phyloP scores from a whole-genome alignment of 2,797 vertebrate species.

The Rhyacichthys aspro region DNA sequence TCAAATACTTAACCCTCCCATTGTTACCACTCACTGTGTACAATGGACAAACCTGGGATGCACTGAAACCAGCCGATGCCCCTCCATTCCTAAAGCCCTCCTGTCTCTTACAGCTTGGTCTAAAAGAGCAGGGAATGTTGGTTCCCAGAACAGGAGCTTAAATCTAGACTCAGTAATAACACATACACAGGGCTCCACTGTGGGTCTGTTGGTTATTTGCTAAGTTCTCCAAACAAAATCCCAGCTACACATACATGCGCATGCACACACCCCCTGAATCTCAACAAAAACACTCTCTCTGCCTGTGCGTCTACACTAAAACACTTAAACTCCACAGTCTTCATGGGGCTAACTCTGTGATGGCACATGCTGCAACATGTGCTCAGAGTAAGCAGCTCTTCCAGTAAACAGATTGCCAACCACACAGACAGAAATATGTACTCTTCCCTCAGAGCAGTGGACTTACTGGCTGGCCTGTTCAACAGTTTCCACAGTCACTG shows the following conservation, averaged over 20 bases:
- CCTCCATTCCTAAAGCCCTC: slow-evolving; percentile 70
- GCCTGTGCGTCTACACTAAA: slow-evolving; percentile 55
- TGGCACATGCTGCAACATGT: slow-evolving; percentile 82
- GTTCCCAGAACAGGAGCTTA: slow-evolving; percentile 75
- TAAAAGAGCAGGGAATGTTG: slow-evolving; percentile 61
- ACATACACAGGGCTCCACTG: slow-evolving; percentile 62
- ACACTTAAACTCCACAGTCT: slow-evolving; percentile 41
- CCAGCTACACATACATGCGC: slow-evolving; percentile 50
- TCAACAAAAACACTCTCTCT: slow-evolving; percentile 62
- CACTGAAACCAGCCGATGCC: slow-evolving; percentile 69
- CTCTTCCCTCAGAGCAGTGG: slow-evolving; percentile 68
- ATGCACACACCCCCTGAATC: slow-evolving; percentile 26
- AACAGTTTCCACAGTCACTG: slow-evolving; percentile 77
- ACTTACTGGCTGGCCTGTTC: slow-evolving; percentile 81
- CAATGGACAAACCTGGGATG: slow-evolving; percentile 74
- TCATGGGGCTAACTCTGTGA: slow-evolving; percentile 49
- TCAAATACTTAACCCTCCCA: slow-evolving; percentile 76
- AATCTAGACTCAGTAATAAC: slow-evolving; percentile 64
- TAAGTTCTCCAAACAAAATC: slow-evolving; percentile 68
- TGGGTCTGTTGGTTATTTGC: slow-evolving; percentile 65
- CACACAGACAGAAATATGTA: slow-evolving; percentile 82
- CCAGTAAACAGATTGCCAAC: slow-evolving; percentile 83
- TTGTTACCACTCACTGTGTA: slow-evolving; percentile 73
- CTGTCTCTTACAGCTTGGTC: slow-evolving; percentile 61
- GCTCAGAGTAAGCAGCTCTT: slow-evolving; percentile 69